A percentile compares a stretch with the other conserved stretches of the same genome.
Evolutionary conservation across 2,113 vertebrate species (phyloP).

Genomic region (Thamnophis sirtalis): DNA sequence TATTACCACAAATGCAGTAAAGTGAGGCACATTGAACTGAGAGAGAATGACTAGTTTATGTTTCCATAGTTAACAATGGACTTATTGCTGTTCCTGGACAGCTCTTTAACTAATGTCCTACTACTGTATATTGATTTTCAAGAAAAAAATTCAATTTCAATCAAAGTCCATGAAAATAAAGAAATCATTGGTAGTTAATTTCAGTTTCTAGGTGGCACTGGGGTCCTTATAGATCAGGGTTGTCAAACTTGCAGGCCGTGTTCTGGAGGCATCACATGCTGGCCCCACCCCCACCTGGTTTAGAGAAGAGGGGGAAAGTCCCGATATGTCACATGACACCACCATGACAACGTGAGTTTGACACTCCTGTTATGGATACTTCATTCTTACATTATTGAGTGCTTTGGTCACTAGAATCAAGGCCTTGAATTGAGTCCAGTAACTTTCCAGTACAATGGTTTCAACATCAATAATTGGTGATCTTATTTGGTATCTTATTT

Average conservation of each 20-base stretch:
- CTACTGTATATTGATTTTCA: not conserved
- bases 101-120: not conserved
- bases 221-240: not conserved
- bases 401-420: not conserved
- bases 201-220: not conserved
- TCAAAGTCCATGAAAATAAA: not conserved
- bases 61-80: not conserved
- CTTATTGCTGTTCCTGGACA: not conserved
- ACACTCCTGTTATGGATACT: not conserved
- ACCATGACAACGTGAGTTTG: too few relatives aligned
- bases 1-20: not conserved
- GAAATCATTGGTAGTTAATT: not conserved
- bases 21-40: not conserved
- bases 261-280: too few relatives aligned
- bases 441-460: not conserved
- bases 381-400: not conserved
- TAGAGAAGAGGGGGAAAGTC: too few relatives aligned
- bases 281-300: too few relatives aligned
- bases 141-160: not conserved
- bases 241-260: too few relatives aligned
- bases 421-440: not conserved
- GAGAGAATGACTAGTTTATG: not conserved
- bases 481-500: not conserved
- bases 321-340: too few relatives aligned
- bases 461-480: not conserved